Evolutionary conservation across 2,888 invertebrate genomes (phyloP).

Genomic region (Synanthedon tipuliformis): DNA sequence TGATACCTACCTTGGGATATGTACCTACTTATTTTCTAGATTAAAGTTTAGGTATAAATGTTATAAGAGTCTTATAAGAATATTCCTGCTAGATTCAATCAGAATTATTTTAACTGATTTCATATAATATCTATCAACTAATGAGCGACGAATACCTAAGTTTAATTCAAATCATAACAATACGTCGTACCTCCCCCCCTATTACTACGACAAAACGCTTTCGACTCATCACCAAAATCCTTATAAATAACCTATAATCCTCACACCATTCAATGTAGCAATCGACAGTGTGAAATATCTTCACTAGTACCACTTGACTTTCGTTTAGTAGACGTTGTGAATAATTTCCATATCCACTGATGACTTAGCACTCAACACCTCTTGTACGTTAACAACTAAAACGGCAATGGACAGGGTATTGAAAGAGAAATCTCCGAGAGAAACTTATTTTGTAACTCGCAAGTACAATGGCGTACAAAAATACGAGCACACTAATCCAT

Average conservation of each 20-base stretch:
- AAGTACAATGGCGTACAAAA: conserved; percentile 41
- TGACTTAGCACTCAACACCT: background rate
- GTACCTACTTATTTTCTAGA: too few species aligned
- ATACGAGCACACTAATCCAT: conserved; percentile 49
- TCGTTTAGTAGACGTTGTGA: too few species aligned
- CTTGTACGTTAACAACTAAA: background rate
- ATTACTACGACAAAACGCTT: conserved; percentile 24
- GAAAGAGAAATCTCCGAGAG: background rate
- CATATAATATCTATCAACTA: too few species aligned
- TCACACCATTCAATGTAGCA: conserved; percentile 33
- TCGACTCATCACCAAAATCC: conserved; percentile 32
- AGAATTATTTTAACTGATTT: too few species aligned
- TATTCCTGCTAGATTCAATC: too few species aligned
- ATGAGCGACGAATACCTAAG: background rate
- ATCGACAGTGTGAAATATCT: conserved; percentile 43
- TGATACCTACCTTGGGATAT: too few species aligned
- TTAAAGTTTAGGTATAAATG: too few species aligned
- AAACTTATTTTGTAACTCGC: background rate
- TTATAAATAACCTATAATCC: conserved; percentile 55
- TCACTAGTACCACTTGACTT: conserved; percentile 14
- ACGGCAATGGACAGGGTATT: conserved; percentile 13
- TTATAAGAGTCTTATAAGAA: too few species aligned
- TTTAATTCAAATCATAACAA: conserved; percentile 15
- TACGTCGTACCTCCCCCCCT: background rate
- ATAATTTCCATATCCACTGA: background rate